Base-by-base conservation (phyloP, 2,888 invertebrate species). In the Chironomus tentans region DNA sequence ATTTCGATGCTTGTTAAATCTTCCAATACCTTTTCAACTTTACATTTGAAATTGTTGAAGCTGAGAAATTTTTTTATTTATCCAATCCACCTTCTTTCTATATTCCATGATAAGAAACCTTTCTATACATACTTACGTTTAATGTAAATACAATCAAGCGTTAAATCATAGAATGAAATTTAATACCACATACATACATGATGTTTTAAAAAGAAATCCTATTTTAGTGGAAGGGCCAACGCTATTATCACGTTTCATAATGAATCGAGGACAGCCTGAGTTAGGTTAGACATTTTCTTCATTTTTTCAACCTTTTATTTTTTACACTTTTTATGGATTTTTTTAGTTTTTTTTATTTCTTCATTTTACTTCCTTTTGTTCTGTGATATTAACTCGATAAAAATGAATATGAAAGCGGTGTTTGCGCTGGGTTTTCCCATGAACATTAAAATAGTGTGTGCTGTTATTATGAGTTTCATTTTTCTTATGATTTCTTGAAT, bases 191-290 rank as follows among this genome's bases (percentile, higher is more conserved):
- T 38, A 38, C 38, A 38, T 10, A 38, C 38, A 38, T 38, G 38
- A 38, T 38, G 10, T 38, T 38, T 38, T 10, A 76, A 70, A 48
- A 69, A 50, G 48, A 38, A 56, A 65, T 70, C 13, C 21, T 22
- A 7, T 24, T 68, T 47, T 77, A 78, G 78, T 76, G 62, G 78
- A 77, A 77, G 77, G 76, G 28, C 78, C 77, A 47, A 77, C 70
- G 76, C 72, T 77, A 77, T 75, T 78, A 77, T 77, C 77, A 74
- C 77, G 78, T 48, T 77, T 77, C 13, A 75, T 77, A 50, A 62
- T 77, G 68, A 76, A 77, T 76, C 77, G 77, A 76, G 77, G 77
- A 75, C 76, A 74, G 76, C 72, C 46, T 77, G 77, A 77, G 61
- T 76, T 78, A 78, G 78, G 78, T 78, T 69, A 76, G 76, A 28